A percentile compares a stretch with the other conserved stretches of the same genome.
These are phyloP conservation scores for Carollia perspicillata DNA, from an alignment of 2,113 vertebrate species.

Conservation along the genomic window DNA sequence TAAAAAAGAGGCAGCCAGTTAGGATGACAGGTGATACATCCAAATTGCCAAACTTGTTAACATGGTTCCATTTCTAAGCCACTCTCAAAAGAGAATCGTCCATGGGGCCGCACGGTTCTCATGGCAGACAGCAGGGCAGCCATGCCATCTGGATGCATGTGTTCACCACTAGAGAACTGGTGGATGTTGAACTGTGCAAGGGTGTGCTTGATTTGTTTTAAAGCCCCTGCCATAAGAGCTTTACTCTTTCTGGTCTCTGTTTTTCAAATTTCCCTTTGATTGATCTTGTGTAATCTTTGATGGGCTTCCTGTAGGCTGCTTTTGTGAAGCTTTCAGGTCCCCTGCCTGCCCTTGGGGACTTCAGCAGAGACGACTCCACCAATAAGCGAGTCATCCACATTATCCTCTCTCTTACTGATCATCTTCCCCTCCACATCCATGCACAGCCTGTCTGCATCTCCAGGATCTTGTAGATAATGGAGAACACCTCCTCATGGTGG, in stretches of 20 bases:
- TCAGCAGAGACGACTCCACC: conserved; percentile 91
- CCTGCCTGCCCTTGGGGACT: conserved; percentile 82
- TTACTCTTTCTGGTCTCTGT: conserved; percentile 83
- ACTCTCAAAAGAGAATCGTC: conserved; percentile 93
- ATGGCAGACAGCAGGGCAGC: conserved; percentile 88
- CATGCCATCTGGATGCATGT: conserved; percentile 89
- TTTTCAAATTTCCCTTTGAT: conserved; percentile 85
- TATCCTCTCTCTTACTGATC: conserved; percentile 84
- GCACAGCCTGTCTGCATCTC: neutral
- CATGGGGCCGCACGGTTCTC: conserved; percentile 33
- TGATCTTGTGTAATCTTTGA: conserved; percentile 89
- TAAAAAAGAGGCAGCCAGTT: no score
- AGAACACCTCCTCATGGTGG: neutral
- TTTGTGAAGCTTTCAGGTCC: conserved; percentile 82
- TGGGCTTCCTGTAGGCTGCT: conserved; percentile 83
- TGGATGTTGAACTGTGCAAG: conserved; percentile 87
- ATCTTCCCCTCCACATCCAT: conserved; percentile 72
- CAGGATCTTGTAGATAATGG: neutral
- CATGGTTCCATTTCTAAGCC: conserved; percentile 93
- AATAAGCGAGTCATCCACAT: conserved; percentile 86
- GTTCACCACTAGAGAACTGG: conserved; percentile 88
- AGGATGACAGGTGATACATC: neutral
- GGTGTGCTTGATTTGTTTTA: conserved; percentile 84
- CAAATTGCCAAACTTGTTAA: neutral
- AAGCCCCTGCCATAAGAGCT: conserved; percentile 85